Percentiles rank a stretch among this genome's conserved stretches.
phyloP scores from a whole-genome alignment of 2,888 invertebrate genomes.

The Rhogogaster chlorosoma region DNA sequence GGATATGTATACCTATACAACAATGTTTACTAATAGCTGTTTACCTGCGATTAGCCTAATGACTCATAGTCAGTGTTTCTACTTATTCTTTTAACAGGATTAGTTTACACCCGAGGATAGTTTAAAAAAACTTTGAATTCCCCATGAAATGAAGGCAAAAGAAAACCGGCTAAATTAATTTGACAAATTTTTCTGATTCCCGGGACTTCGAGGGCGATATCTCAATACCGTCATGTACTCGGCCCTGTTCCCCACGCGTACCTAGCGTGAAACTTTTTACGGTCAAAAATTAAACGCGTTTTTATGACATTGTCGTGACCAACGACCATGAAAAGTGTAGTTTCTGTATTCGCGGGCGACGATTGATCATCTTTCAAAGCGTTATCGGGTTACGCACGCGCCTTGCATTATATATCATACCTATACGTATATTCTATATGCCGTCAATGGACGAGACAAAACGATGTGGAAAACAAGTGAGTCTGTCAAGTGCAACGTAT shows the following conservation, averaged over 20 bases:
- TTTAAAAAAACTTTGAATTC: background rate
- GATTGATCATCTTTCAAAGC: constrained; percentile 19
- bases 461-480: background rate
- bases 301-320: background rate
- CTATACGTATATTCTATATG: background rate
- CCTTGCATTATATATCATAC: background rate
- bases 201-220: background rate
- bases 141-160: background rate
- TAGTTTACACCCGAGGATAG: background rate
- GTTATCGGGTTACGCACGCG: background rate
- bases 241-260: constrained; percentile 3
- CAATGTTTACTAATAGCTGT: background rate
- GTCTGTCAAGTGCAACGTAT: background rate
- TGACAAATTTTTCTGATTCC: background rate
- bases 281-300: background rate
- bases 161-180: background rate
- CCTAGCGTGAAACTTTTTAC: constrained; percentile 18
- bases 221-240: background rate
- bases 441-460: background rate
- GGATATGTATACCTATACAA: background rate
- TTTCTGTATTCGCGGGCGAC: background rate
- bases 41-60: background rate
- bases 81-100: background rate
- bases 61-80: background rate
- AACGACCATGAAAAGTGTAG: background rate